A percentile compares a stretch with the other conserved stretches of the same genome.
Conservation (phyloP, 2,113 vertebrate genomes). For the Laticauda colubrina region DNA sequence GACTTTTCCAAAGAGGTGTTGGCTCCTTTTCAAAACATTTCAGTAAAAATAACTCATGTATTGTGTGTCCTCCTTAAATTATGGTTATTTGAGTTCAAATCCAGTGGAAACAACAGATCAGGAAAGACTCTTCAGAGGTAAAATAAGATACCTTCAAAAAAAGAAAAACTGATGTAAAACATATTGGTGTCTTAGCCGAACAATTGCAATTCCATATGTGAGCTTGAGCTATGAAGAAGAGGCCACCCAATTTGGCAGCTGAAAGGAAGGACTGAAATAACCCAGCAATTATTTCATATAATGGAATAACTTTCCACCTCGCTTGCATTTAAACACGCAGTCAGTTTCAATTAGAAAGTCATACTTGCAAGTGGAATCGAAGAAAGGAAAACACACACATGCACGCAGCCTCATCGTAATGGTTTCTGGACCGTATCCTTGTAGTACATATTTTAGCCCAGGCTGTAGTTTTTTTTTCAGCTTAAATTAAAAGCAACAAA, state of each 20-base stretch:
- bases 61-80: background rate
- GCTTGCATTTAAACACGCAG: conserved; percentile 9
- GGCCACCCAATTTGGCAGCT: background rate
- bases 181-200: background rate
- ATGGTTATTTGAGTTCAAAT: background rate
- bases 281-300: conserved; percentile 21
- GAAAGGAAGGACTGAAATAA: conserved; percentile 8
- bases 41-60: too few relatives aligned
- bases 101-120: too few relatives aligned
- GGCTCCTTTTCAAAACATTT: background rate
- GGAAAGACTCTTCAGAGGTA: background rate
- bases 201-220: background rate
- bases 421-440: background rate
- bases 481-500: conserved; percentile 7
- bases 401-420: background rate
- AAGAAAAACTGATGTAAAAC: background rate
- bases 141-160: background rate
- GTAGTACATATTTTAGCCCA: conserved; percentile 26
- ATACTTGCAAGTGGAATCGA: background rate
- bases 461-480: background rate
- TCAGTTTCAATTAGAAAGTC: conserved; percentile 25
- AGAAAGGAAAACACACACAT: background rate
- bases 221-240: background rate
- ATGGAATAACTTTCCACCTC: conserved; percentile 31
- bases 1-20: background rate